Base-by-base conservation (phyloP, 2,888 invertebrate genomes). In the Melanargia galathea region DNA sequence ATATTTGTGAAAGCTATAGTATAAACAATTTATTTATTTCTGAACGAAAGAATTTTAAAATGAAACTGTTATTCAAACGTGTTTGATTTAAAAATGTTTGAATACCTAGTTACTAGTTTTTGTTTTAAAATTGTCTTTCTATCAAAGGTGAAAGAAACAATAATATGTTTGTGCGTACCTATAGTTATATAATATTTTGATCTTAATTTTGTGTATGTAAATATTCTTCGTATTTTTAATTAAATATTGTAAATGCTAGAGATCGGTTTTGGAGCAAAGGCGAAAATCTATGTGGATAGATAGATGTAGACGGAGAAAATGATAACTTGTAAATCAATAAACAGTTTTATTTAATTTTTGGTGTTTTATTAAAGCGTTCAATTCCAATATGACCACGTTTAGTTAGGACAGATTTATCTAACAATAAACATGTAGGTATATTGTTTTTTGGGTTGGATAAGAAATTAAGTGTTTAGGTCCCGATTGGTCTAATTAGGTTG, bases 281-380 rank as follows among this genome's bases (percentile, higher is more conserved):
- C 24, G 30, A n/a, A n/a, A n/a, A n/a, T 55, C 56, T 24, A 49
- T 54, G 43, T 38, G 55, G 58, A 62, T 65, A 62, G 59, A 55
- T 62, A 55, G 52, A 55, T 62, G 62, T 65, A 62, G 65, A 62
- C 40, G 65, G 48, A 65, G 59, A 38, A 52, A 55, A 54, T 57
- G 40, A 38, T 58, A 59, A 62, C 60, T 55, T 60, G 59, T 60
- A 63, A 65, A 65, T 38, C 60, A 65, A 60, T 65, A 65, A 65
- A 65, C 49, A 51, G 63, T 60, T 65, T 57, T 45, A 45, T 60
- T 33, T 60, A 7, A 60, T 30, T n/a, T 51, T 16, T 45, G 16
- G 6, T 52, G 38, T 65, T 63, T 56, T 60, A 49, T 65, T 56
- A 11, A 1, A 20, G n/a, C 43, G 20, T n/a, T 33, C 54, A 40